Percentiles rank a stretch among this genome's conserved stretches.
phyloP scores from a whole-genome alignment of 2,797 vertebrate genomes.

The Sebastes minor region DNA sequence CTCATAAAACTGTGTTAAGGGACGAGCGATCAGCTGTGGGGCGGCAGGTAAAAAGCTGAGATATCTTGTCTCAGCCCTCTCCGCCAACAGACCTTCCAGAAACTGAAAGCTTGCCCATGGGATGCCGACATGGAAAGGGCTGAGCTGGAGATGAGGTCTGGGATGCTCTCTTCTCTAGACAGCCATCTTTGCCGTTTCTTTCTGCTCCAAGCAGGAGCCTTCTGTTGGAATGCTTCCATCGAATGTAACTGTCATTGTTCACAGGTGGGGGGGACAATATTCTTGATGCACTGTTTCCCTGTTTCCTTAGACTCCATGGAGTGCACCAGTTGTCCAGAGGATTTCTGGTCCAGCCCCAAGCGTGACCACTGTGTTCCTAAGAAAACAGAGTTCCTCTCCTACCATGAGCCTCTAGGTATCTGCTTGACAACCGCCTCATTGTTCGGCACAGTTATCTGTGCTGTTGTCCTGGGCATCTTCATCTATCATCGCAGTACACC shows the following conservation, averaged over 20 bases:
- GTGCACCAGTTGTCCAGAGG: conserved; percentile 69
- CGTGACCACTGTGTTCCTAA: conserved; percentile 71
- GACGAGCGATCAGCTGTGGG: neutral
- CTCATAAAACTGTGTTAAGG: neutral
- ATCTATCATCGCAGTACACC: conserved; percentile 60
- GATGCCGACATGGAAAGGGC: neutral
- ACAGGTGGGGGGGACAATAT: neutral
- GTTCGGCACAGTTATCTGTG: conserved; percentile 60
- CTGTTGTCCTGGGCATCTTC: conserved; percentile 65
- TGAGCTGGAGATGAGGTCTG: too few relatives aligned
- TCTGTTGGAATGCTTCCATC: too few relatives aligned
- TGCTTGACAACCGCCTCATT: conserved; percentile 62
- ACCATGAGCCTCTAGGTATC: conserved; percentile 62
- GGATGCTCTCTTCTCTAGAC: too few relatives aligned
- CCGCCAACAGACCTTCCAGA: neutral
- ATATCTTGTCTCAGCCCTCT: neutral
- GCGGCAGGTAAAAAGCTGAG: neutral
- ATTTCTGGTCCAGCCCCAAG: conserved; percentile 55
- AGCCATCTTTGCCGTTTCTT: too few relatives aligned
- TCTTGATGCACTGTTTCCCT: neutral
- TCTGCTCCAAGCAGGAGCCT: too few relatives aligned
- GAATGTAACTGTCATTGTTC: neutral
- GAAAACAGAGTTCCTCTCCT: conserved; percentile 75
- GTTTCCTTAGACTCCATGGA: conserved; percentile 64
- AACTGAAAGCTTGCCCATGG: neutral